Base-by-base conservation (phyloP, 1,140 invertebrate species). In the Asbolus verrucosus region DNA sequence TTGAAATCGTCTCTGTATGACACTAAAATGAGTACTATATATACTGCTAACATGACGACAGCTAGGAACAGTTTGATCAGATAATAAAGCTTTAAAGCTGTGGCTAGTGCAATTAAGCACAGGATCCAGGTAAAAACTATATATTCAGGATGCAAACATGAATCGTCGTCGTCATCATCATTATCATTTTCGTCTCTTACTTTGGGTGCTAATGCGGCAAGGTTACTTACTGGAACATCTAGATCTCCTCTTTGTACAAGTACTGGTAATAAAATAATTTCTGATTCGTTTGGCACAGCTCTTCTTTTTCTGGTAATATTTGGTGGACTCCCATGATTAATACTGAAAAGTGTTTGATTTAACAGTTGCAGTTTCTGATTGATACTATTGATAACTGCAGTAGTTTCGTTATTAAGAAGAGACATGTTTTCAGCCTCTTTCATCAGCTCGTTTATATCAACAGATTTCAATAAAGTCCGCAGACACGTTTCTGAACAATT, bases 111-210 rank as follows among this genome's bases (percentile, higher is more conserved):
- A 0, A 97, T 91, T 30, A 98, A 85, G 67, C 93, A 95, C n/a
- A 98, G 83, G 15, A 97, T 91, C 93, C 95, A 97, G 0, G 94
- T 95, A 81, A 95, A 95, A 1, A 97, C 91, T 6, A 96, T 90
- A 78, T 97, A 97, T 80, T 97, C 94, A 0, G 93, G 92, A 69
- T 89, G 85, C 27, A 8, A 21, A 54, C 46, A 54, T 0, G 19
- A 2, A 1, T 19, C 6, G 5, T n/a, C 6, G 5, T 5, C 5
- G 33, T 2, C 2, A 36, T 4, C n/a, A 2, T 6, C 33, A n/a
- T 6, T n/a, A 2, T 6, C 33, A n/a, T 11, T 36, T 6, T n/a
- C 33, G 6, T 11, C 11, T 36, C 2, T 6, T 36, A 11, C 33
- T 36, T n/a, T n/a, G n/a, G n/a, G n/a, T n/a, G n/a, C n/a, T n/a